Evolutionary conservation across 2,113 vertebrate species (phyloP).

Genomic region (Corythornis madagascariensis): DNA sequence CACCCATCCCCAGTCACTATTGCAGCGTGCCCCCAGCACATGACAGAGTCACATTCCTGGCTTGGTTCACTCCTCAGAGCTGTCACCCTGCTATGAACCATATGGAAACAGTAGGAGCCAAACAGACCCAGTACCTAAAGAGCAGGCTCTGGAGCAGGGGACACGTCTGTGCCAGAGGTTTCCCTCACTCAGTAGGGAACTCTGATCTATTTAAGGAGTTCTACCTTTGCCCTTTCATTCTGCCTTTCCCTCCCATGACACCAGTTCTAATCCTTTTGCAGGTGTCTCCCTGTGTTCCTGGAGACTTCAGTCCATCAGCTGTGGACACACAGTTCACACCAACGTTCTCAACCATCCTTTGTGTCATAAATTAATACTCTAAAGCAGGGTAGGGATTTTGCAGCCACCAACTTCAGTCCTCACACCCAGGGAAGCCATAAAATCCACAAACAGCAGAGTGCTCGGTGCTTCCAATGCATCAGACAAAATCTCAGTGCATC

Average conservation of each 20-base stretch:
- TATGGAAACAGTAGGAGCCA: neutral
- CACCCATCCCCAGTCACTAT: neutral
- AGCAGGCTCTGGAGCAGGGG: neutral
- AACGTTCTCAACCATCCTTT: neutral
- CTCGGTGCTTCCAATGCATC: neutral
- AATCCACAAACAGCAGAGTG: neutral
- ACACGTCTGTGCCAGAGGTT: neutral
- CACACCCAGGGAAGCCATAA: neutral
- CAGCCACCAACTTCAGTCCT: neutral
- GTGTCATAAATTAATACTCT: neutral
- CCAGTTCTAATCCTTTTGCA: neutral
- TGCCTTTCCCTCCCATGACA: neutral
- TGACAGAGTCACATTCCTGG: slow-evolving; percentile 23
- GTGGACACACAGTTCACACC: neutral
- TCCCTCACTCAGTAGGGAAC: neutral
- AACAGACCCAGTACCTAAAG: neutral
- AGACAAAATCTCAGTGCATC: neutral
- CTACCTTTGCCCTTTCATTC: neutral
- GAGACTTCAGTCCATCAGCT: neutral
- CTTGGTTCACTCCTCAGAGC: neutral
- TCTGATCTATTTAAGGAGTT: neutral
- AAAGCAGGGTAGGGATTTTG: neutral
- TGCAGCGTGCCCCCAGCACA: neutral
- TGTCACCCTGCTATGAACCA: neutral
- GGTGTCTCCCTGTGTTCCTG: neutral